These are phyloP conservation scores for Peromyscus leucopus DNA, from an alignment of 2,113 vertebrate species.

Conservation along the genomic window DNA sequence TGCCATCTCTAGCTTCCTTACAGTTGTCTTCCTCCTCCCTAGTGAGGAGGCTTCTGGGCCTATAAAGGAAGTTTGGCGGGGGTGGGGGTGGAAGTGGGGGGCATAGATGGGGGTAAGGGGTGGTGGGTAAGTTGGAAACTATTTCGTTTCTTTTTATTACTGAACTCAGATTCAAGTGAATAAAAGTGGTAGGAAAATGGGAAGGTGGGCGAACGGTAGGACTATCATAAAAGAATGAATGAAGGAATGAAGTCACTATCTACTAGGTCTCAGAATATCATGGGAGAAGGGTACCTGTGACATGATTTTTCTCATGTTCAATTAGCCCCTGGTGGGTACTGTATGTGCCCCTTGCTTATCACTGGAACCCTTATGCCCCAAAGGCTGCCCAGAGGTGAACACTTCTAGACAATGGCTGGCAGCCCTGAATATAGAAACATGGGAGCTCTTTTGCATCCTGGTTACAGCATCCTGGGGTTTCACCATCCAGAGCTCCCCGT, in stretches of 20 bases:
- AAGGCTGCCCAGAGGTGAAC: background rate
- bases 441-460: background rate
- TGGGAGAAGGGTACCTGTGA: background rate
- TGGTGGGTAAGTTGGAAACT: background rate
- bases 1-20: background rate
- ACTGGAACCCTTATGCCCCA: background rate
- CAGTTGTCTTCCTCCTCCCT: background rate
- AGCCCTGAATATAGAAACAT: background rate
- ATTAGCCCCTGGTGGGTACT: background rate
- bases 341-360: accelerated
- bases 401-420: background rate
- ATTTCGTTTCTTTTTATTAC: background rate
- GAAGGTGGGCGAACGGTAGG: background rate
- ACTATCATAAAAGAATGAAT: background rate
- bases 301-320: background rate
- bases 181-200: background rate
- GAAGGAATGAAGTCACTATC: accelerated
- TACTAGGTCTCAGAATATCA: background rate
- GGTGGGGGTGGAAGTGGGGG: too few relatives aligned
- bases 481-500: background rate
- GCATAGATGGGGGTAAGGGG: too few relatives aligned
- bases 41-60: background rate
- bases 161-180: background rate
- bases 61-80: too few relatives aligned
- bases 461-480: background rate